These are phyloP conservation scores for Umimayanthus kanabou DNA, from an alignment of 92 coral and sea anemone species.

Conservation along the genomic window DNA sequence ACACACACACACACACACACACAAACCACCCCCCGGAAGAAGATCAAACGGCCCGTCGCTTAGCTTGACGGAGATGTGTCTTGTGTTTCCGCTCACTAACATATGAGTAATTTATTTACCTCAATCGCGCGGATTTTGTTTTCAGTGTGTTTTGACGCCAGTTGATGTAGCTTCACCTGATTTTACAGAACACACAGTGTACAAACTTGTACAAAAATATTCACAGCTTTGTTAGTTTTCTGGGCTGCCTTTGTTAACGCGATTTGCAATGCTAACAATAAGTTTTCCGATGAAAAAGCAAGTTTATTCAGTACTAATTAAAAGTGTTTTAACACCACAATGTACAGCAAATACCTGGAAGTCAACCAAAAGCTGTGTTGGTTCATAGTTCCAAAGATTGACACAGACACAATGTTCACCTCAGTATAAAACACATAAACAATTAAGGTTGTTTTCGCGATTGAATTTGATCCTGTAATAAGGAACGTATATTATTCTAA, in stretches of 20 bases:
- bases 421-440: neutral
- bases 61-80: no score
- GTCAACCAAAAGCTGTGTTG: slow-evolving; percentile 24
- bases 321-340: neutral
- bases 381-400: neutral
- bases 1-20: no score
- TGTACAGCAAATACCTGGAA: neutral
- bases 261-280: neutral
- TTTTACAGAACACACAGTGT: neutral
- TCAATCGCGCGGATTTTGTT: neutral
- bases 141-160: neutral
- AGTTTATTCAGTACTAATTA: neutral
- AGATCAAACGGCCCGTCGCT: no score
- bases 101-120: neutral
- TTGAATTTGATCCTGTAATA: neutral
- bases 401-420: neutral
- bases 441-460: neutral
- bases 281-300: neutral
- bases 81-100: neutral
- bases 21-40: no score
- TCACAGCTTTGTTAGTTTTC: neutral
- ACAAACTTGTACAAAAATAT: neutral
- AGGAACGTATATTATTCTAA: no score
- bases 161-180: neutral
- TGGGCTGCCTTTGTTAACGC: neutral